Evolutionary conservation across 1,140 invertebrate genomes (phyloP).

Genomic region (Whitmania pigra): DNA sequence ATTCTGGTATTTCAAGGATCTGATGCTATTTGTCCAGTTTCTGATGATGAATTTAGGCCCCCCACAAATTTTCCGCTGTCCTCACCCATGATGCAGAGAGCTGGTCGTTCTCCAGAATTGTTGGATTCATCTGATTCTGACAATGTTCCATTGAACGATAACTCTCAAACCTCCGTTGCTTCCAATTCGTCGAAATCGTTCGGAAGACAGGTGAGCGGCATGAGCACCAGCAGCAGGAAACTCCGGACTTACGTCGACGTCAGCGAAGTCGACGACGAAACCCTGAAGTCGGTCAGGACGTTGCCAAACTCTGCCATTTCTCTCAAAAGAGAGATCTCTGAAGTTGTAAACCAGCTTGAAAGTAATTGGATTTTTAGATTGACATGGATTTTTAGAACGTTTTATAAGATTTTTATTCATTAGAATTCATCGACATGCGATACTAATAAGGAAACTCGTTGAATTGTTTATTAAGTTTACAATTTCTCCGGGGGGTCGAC

Average conservation of each 20-base stretch:
- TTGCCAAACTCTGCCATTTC: constrained; percentile 4
- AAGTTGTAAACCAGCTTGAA: constrained; percentile 8
- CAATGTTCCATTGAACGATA: too few species aligned
- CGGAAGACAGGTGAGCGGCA: constrained; percentile 9
- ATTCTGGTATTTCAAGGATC: neutral
- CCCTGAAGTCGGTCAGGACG: neutral
- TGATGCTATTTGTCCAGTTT: too few species aligned
- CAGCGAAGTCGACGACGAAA: constrained; percentile 13
- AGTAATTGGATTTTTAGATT: too few species aligned
- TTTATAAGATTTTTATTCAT: too few species aligned
- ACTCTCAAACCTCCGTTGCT: neutral
- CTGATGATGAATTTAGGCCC: neutral
- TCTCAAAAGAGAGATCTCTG: constrained; percentile 12
- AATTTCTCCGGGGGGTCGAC: too few species aligned
- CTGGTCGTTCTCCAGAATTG: too few species aligned
- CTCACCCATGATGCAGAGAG: neutral
- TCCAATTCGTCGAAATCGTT: neutral
- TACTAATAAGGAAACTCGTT: too few species aligned
- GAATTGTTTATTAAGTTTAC: too few species aligned
- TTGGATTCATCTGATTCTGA: too few species aligned
- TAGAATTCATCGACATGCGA: too few species aligned
- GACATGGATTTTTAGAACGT: neutral
- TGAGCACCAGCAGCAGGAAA: neutral
- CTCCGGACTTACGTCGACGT: constrained; percentile 17
- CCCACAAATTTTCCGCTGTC: neutral